Evolutionary conservation across 1,140 invertebrate genomes (phyloP), one percentile per base, ranked within the genome.

Genomic region (Papilio polyxenes): DNA sequence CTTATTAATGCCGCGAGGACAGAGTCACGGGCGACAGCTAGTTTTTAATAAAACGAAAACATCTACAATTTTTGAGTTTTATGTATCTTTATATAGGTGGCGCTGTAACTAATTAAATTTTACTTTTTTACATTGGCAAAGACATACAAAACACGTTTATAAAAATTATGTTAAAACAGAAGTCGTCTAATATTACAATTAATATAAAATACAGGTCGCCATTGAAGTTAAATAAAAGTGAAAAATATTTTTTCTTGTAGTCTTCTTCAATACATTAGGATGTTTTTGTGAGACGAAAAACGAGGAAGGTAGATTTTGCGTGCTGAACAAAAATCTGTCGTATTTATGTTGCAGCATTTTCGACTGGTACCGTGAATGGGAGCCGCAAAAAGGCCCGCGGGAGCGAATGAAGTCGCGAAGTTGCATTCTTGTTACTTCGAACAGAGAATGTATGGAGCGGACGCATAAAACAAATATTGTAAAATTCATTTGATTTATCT

Each of bases 341-440:
- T 79, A 62, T 80, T 80, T 80, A 69, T 80, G 40, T 20, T 65
- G 56, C 15, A 53, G 78, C 59, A 80, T 80, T 65, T 80, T 48
- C 44, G 78, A 80, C 69, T 80, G 40, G 40, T 65, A 59, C 78
- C 78, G 78, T 80, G 78, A 80, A 80, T 80, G 78, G 78, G 59
- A 80, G 65, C 48, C 23, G 78, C 78, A 80, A 69, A 59, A 69
- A 65, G 78, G 78, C 78, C 78, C 78, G 78, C 78, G 78, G 78
- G 78, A 80, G 78, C 78, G 78, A 80, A 80, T 69, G 78, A 80
- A 80, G 78, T 80, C 78, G 78, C 78, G 62, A 51, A 65, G 40
- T 44, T 80, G 78, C 78, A 80, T 80, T 80, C 78, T 69, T 80
- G 78, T 80, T 80, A 23, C 48, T 77, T 53, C 9, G 59, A 80